phyloP scores from a whole-genome alignment of 2,797 vertebrate genomes.

The Amniataba percoides region DNA sequence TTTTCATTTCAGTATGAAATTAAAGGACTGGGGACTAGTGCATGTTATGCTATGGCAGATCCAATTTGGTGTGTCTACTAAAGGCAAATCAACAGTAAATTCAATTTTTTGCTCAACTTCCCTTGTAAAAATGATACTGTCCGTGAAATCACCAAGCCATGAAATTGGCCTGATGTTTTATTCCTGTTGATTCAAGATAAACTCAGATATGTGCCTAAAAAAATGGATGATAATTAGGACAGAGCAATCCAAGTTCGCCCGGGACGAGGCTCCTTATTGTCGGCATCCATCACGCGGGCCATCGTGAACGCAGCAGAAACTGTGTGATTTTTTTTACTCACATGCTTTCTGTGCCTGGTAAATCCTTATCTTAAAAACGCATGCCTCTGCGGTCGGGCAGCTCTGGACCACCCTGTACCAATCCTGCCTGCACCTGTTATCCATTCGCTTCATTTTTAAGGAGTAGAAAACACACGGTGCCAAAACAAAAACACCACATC shows the following conservation, averaged over 20 bases:
- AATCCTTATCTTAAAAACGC: slow-evolving; percentile 76
- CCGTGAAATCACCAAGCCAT: slow-evolving; percentile 41
- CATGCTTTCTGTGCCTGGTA: slow-evolving; percentile 38
- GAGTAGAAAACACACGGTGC: slow-evolving; percentile 73
- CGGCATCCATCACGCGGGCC: slow-evolving; percentile 28
- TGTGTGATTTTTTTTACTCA: slow-evolving; percentile 24
- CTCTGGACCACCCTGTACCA: slow-evolving; percentile 59
- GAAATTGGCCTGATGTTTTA: slow-evolving; percentile 65
- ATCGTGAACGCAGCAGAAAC: slow-evolving; percentile 21
- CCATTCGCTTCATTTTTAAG: slow-evolving; percentile 79
- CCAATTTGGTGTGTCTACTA: slow-evolving; percentile 40
- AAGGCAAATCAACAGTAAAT: slow-evolving; percentile 59
- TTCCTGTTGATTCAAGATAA: slow-evolving; percentile 55
- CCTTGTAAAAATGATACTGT: slow-evolving; percentile 50
- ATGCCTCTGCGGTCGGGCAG: slow-evolving; percentile 47
- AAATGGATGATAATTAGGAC: slow-evolving; percentile 47
- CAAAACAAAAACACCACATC: slow-evolving; percentile 62
- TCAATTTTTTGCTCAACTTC: slow-evolving; percentile 56
- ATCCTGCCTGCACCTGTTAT: slow-evolving; percentile 78
- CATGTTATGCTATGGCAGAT: slow-evolving; percentile 42
- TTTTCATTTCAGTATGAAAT: slow-evolving; percentile 46
- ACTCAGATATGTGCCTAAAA: slow-evolving; percentile 18
- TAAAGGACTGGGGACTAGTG: slow-evolving; percentile 22
- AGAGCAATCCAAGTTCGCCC: slow-evolving; percentile 15
- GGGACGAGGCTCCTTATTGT: slow-evolving; percentile 30